A percentile compares a stretch with the other conserved stretches of the same genome.
Conservation (phyloP, 2,113 vertebrate genomes). For the Epinephelus moara region DNA sequence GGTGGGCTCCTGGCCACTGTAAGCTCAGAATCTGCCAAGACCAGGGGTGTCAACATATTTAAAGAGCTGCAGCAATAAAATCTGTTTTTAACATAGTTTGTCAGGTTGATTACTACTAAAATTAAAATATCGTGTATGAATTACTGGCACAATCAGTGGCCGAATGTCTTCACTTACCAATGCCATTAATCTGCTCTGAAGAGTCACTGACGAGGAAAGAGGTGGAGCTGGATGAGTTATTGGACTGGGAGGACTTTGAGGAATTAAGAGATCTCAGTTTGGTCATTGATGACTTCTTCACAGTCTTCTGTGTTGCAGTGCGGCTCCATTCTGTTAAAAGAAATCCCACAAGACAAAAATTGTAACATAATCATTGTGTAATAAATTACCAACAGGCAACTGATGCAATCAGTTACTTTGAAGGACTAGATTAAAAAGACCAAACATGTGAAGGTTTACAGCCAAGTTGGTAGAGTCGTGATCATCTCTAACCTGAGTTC, state of each 20-base stretch:
- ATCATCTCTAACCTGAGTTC: conserved; percentile 87
- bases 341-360: background rate
- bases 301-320: conserved; percentile 80
- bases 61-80: no score
- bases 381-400: background rate
- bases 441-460: background rate
- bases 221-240: conserved; percentile 64
- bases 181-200: conserved; percentile 51
- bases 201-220: conserved; percentile 70
- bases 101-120: no score
- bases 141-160: no score
- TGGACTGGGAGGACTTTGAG: conserved; percentile 56
- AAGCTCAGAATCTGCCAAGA: background rate
- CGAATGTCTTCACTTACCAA: conserved; percentile 43
- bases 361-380: background rate
- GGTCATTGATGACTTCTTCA: conserved; percentile 59
- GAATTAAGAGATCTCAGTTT: conserved; percentile 65
- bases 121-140: no score
- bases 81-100: no score
- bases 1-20: no score
- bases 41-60: no score
- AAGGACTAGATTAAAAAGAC: background rate
- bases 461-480: background rate
- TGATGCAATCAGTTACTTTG: background rate
- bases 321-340: conserved; percentile 84